phyloP scores from a whole-genome alignment of 1,140 invertebrate species.

The Chrysoperla carnea region DNA sequence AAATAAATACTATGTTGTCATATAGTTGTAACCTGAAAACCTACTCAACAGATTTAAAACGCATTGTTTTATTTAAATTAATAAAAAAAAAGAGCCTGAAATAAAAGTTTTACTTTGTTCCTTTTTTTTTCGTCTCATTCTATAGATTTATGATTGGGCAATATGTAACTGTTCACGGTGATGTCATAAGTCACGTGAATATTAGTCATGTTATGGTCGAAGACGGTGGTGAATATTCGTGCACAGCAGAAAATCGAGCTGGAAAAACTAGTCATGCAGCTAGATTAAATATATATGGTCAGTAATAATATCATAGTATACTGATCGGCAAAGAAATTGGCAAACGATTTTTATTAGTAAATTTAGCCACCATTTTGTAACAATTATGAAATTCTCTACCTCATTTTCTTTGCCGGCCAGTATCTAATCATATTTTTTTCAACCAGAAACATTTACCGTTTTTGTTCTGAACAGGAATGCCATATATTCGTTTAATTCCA shows the following conservation, averaged over 20 bases:
- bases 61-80: too few species aligned
- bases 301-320: slow-evolving; percentile 9
- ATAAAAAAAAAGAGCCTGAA: too few species aligned
- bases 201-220: slow-evolving; percentile 67
- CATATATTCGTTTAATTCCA: slow-evolving; percentile 63
- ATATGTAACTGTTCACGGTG: slow-evolving; percentile 61
- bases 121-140: too few species aligned
- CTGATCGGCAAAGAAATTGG: not conserved
- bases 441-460: not conserved
- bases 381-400: not conserved
- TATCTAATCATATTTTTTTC: not conserved
- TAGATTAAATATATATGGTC: slow-evolving; percentile 74
- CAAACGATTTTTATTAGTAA: not conserved
- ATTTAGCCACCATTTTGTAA: not conserved
- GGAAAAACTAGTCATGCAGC: slow-evolving; percentile 58
- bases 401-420: not conserved
- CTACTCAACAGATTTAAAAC: too few species aligned
- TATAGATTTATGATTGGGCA: slow-evolving; percentile 61
- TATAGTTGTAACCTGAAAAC: too few species aligned
- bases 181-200: slow-evolving; percentile 76
- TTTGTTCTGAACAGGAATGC: slow-evolving; percentile 38
- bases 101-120: too few species aligned
- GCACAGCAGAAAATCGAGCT: slow-evolving; percentile 60
- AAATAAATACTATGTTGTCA: too few species aligned
- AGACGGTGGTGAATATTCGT: slow-evolving; percentile 76